Evolutionary conservation across 2,888 invertebrate species (phyloP).

Genomic region (Drosophila diplacantha): DNA sequence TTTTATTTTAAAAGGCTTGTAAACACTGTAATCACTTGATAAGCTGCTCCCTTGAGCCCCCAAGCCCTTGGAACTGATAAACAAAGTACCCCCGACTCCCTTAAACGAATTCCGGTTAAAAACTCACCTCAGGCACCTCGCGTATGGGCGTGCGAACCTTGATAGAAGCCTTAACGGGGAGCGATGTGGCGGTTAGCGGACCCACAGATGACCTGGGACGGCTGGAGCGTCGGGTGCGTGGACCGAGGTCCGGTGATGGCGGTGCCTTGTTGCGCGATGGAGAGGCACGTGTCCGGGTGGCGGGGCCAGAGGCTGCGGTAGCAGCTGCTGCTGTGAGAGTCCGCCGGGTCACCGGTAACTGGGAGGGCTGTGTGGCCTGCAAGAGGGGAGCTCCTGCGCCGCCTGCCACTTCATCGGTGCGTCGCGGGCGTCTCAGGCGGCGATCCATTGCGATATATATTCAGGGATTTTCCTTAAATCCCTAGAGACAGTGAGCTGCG

Average conservation of each 20-base stretch:
- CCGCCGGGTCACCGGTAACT: conserved; percentile 42
- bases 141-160: conserved; percentile 65
- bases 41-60: conserved; percentile 1
- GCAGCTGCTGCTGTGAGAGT: conserved; percentile 23
- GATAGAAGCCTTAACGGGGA: conserved; percentile 46
- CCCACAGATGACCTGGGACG: conserved; percentile 78
- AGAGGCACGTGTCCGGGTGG: conserved; percentile 58
- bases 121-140: conserved; percentile 67
- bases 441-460: conserved; percentile 56
- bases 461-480: not conserved
- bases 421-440: conserved; percentile 60
- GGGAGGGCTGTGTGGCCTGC: conserved; percentile 40
- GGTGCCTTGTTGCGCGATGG: conserved; percentile 48
- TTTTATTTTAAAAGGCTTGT: not conserved
- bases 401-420: conserved; percentile 44
- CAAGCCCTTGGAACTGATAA: conserved; percentile 10
- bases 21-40: conserved; percentile 1
- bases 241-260: conserved; percentile 26
- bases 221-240: conserved; percentile 78
- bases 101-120: not conserved
- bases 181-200: conserved; percentile 35
- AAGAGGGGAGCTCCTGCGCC: conserved; percentile 12
- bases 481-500: conserved; percentile 36
- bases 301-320: conserved; percentile 7
- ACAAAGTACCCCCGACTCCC: not conserved